Base-by-base conservation (phyloP, 64 coral and sea anemone genomes). In the Platygyra sinensis region DNA sequence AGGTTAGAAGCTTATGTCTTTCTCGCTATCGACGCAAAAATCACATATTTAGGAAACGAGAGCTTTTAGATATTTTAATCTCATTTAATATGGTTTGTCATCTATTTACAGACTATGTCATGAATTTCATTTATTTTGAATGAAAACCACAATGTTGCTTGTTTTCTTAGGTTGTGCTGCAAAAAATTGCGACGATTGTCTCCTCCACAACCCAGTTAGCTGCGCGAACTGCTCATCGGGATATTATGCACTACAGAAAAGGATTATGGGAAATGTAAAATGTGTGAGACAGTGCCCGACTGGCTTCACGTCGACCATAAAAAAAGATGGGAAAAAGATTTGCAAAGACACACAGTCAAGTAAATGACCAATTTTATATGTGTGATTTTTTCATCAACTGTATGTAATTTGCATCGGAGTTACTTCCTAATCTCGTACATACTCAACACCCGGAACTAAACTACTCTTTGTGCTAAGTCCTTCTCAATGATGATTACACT, bases 341-440 rank as follows among this genome's bases (percentile, higher is more conserved):
- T 85, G 81, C 63, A 85, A 85, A 85, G 81, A 85, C 22, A n/a
- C 81, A 14, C 63, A 85, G 16, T 85, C 81, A 85, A 52, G 81
- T 85, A 71, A 51, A 7, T 46, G 6, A 46, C 42, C 42, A 46
- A 46, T 8, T 57, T 14, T 54, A 7, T 2, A 16, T 57, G 42
- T 57, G 54, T 57, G 10, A 57, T 57, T 57, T 14, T 57, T 3
- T 12, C 15, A 57, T 57, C 42, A 46, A 46, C 54, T 57, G 10
- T 57, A 57, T 9, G 54, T 12, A 12, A 57, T 57, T 57, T 57
- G 11, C 1, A 16, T 2, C 15, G 11, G 54, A 0, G 54, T 10
- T 15, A 16, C 54, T 57, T 16, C 11, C 10, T 57, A 10, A 57
- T 14, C 54, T 2, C 54, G 54, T 57, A 16, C 54, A 15, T 8